Percentiles rank a stretch among this genome's conserved stretches.
Evolutionary conservation across 2,888 invertebrate genomes (phyloP).

Genomic region (Mythimna pallens): DNA sequence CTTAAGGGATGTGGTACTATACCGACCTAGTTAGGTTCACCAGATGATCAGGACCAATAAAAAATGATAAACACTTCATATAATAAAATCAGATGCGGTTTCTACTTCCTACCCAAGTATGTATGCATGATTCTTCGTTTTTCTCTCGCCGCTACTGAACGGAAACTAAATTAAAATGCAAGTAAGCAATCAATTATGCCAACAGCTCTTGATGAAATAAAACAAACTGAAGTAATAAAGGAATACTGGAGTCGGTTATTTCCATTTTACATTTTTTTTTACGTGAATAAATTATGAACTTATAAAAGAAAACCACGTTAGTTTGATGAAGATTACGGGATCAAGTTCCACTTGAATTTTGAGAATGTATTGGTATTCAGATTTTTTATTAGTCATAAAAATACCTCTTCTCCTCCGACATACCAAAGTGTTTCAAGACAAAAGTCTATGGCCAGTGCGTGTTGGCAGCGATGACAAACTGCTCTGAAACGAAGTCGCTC

Average conservation of each 20-base stretch:
- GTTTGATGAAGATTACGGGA: constrained; percentile 1
- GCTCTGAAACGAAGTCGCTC: too few relatives aligned
- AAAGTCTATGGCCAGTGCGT: too few relatives aligned
- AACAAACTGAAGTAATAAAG: constrained; percentile 35
- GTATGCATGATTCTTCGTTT: constrained; percentile 23
- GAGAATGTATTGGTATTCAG: not conserved
- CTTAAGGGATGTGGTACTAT: too few relatives aligned
- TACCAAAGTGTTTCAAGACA: too few relatives aligned
- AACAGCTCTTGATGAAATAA: constrained; percentile 21
- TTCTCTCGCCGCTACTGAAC: not conserved
- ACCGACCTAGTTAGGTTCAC: not conserved
- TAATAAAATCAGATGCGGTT: constrained; percentile 18
- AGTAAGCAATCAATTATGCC: constrained; percentile 40
- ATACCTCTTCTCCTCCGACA: too few relatives aligned
- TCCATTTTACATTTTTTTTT: constrained; percentile 5
- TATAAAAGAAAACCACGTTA: constrained; percentile 4
- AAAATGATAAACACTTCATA: constrained; percentile 17
- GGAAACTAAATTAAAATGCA: constrained; percentile 35
- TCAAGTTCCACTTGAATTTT: not conserved
- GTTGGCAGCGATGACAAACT: too few relatives aligned
- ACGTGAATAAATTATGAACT: constrained; percentile 16
- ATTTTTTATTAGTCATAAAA: not conserved
- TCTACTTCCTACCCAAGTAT: not conserved
- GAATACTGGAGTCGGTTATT: constrained; percentile 2
- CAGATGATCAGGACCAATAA: not conserved